Conservation (phyloP, 1,140 invertebrate species). For the Drosophila sucinea region DNA sequence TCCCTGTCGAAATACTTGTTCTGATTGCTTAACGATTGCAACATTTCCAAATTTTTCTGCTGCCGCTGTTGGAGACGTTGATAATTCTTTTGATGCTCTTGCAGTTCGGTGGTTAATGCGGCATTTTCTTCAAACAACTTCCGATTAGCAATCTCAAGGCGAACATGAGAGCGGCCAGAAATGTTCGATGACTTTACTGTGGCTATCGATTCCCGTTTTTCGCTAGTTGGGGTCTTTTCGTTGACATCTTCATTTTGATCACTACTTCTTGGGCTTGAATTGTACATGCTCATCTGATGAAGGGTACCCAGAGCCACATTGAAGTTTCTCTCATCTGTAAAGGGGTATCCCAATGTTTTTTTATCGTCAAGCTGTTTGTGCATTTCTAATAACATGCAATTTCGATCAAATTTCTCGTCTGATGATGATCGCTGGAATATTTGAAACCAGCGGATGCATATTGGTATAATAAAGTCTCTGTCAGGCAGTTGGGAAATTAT, state of each 20-base stretch:
- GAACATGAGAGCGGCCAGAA: neutral
- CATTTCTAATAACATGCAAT: conserved; percentile 60
- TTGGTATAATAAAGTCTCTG: conserved; percentile 25
- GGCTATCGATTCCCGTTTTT: neutral
- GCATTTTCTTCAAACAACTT: conserved; percentile 28
- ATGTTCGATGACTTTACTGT: neutral
- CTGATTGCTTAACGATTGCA: neutral
- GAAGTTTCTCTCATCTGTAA: conserved; percentile 49
- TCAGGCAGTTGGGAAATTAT: conserved; percentile 31
- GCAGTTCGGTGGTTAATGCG: conserved; percentile 16
- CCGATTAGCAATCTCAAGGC: conserved; percentile 11
- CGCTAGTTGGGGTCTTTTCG: neutral
- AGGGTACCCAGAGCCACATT: conserved; percentile 41
- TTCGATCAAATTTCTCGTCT: conserved; percentile 58
- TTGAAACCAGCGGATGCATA: conserved; percentile 63
- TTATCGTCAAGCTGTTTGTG: conserved; percentile 62
- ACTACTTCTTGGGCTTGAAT: neutral
- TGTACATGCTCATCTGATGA: conserved; percentile 19
- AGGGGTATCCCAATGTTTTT: conserved; percentile 44
- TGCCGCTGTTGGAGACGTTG: conserved; percentile 3
- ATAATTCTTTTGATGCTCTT: conserved; percentile 15
- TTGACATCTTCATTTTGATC: neutral
- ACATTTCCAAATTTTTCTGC: neutral
- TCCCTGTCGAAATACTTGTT: conserved; percentile 29
- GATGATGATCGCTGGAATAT: conserved; percentile 39